These are phyloP conservation scores for Sus cebifrons DNA, from an alignment of 2,797 vertebrate species.

Conservation along the genomic window DNA sequence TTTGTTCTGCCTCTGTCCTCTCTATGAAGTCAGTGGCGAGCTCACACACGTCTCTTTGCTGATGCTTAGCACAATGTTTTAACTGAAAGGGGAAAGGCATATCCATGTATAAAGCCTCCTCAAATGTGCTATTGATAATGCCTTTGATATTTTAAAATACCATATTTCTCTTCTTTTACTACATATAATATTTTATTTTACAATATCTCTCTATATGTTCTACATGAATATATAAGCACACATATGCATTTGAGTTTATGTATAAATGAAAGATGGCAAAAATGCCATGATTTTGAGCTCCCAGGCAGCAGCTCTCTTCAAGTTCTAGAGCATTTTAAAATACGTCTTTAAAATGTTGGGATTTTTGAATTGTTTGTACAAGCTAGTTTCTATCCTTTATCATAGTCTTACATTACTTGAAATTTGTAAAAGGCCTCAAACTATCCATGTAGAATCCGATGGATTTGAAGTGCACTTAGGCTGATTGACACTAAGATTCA, in stretches of 20 bases:
- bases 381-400: neutral
- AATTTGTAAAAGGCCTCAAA: neutral
- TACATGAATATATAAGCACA: neutral
- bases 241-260: neutral
- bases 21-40: neutral
- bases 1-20: neutral
- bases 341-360: neutral
- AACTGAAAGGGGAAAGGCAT: accelerated
- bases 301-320: neutral
- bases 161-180: neutral
- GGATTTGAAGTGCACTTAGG: neutral
- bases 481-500: constrained; percentile 19
- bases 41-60: accelerated
- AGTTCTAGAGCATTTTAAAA: constrained; percentile 15
- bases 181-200: neutral
- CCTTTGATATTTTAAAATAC: neutral
- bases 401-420: neutral
- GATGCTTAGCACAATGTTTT: neutral
- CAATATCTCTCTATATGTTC: neutral
- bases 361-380: neutral
- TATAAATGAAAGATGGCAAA: neutral
- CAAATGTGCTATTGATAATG: neutral
- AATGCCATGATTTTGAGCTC: neutral
- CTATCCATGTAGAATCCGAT: neutral
- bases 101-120: neutral